Evolutionary conservation across 2,797 vertebrate genomes (phyloP).

Genomic region (Diglossa cyanea): DNA sequence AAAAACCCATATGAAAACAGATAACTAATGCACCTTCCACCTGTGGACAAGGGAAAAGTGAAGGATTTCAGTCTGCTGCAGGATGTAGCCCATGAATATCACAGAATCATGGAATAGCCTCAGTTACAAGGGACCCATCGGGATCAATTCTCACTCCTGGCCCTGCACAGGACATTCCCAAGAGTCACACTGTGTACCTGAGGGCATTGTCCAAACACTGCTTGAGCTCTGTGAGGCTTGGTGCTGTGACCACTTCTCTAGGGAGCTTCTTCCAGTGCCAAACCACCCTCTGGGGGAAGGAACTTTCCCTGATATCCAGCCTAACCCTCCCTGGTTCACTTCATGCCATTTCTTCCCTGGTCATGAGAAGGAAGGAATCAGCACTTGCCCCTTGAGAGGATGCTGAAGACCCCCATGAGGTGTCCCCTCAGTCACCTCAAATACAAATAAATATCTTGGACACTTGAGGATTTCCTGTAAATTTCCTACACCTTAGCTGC

Average conservation of each 20-base stretch:
- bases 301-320: accelerated
- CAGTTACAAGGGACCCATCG: not conserved
- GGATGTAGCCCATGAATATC: not conserved
- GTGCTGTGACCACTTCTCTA: not conserved
- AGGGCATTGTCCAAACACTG: not conserved
- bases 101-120: not conserved
- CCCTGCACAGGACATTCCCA: not conserved
- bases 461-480: accelerated
- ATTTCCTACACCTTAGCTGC: not conserved
- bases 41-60: not conserved
- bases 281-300: not conserved
- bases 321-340: not conserved
- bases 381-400: not conserved
- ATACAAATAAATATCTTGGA: not conserved
- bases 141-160: not conserved
- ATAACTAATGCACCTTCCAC: not conserved
- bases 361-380: not conserved
- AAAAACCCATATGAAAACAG: not conserved
- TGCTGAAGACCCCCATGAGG: not conserved
- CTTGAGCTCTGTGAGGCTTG: not conserved
- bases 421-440: not conserved
- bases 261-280: not conserved
- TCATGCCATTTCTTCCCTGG: not conserved
- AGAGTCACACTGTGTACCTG: not conserved
- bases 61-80: not conserved